These are phyloP conservation scores for Lasioglossum figueresi DNA, from an alignment of 2,888 invertebrate species.

Conservation along the genomic window DNA sequence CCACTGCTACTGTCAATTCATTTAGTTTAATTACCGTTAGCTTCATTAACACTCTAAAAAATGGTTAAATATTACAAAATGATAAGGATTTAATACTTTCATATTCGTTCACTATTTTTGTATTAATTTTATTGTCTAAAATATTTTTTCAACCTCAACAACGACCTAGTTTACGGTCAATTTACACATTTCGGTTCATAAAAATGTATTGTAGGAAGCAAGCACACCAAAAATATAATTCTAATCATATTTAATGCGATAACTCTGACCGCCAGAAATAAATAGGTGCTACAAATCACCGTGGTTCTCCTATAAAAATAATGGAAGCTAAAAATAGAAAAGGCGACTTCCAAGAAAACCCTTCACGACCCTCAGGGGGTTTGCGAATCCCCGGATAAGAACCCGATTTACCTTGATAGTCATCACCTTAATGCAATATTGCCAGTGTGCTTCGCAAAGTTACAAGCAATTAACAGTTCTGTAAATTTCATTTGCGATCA, in stretches of 20 bases:
- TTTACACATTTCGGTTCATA: not conserved
- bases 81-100: not conserved
- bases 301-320: not conserved
- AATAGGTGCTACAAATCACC: not conserved
- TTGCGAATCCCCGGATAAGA: slow-evolving; percentile 32
- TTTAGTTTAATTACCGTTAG: too few species aligned
- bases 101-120: not conserved
- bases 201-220: not conserved
- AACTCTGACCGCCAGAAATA: not conserved
- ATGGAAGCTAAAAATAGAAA: not conserved
- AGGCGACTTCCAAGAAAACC: not conserved
- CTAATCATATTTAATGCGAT: not conserved
- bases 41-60: not conserved
- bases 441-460: not conserved
- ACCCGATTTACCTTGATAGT: slow-evolving; percentile 3
- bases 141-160: too few species aligned
- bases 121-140: too few species aligned
- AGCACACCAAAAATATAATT: not conserved
- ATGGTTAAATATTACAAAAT: not conserved
- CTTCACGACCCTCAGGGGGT: slow-evolving; percentile 30
- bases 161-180: too few species aligned
- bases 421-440: not conserved
- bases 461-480: not conserved
- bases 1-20: too few species aligned
- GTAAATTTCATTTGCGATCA: not conserved